Evolutionary conservation across 2,888 invertebrate species (phyloP).

Genomic region (Hemicrepidius hirtus): DNA sequence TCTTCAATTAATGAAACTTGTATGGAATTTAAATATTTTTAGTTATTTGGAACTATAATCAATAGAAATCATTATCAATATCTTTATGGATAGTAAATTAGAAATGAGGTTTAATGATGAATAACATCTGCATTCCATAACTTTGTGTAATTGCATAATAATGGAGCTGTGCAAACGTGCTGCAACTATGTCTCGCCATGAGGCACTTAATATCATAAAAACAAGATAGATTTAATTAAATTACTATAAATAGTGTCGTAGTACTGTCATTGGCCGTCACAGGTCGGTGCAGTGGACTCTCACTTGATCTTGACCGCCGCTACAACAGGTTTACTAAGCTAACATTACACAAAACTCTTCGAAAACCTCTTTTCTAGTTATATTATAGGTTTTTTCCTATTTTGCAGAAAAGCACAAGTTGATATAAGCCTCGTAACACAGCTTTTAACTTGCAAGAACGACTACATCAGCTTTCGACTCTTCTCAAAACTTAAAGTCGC

Average conservation of each 20-base stretch:
- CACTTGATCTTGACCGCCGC: conserved; percentile 45
- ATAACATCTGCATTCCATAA: not conserved
- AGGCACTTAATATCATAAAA: conserved; percentile 20
- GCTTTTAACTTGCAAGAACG: not conserved
- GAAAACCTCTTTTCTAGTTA: conserved; percentile 15
- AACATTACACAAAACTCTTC: conserved; percentile 16
- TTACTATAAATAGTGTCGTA: conserved; percentile 43
- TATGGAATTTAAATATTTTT: too few species aligned
- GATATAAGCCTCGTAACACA: not conserved
- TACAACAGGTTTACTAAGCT: conserved; percentile 42
- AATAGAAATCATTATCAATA: too few species aligned
- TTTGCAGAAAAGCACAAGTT: not conserved
- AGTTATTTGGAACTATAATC: too few species aligned
- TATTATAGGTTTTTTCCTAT: not conserved
- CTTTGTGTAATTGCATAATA: conserved; percentile 13
- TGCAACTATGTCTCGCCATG: conserved; percentile 10
- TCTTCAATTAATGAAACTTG: too few species aligned
- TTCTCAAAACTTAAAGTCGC: too few species aligned
- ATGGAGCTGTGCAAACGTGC: not conserved
- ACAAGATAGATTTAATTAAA: conserved; percentile 33
- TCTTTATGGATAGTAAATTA: too few species aligned
- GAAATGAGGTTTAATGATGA: not conserved
- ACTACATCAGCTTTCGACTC: too few species aligned
- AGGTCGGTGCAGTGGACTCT: conserved; percentile 49
- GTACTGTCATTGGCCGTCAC: conserved; percentile 46